Conservation (phyloP, 2,888 invertebrate species). For the Rapana venosa region DNA sequence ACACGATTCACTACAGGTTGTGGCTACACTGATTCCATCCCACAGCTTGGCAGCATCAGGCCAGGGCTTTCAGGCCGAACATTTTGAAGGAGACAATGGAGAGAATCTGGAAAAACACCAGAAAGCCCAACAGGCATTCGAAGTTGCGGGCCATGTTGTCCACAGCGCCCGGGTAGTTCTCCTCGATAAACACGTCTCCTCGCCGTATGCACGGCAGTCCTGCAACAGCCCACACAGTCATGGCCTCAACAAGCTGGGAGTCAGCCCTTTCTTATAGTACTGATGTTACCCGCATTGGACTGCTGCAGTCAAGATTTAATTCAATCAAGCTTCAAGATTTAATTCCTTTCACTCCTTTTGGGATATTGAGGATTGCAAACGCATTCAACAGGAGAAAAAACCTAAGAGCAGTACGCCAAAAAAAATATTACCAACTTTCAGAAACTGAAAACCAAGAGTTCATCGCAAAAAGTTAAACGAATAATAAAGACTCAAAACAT, state of each 20-base stretch:
- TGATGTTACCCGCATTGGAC: background rate
- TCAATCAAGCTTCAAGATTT: no score
- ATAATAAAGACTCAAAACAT: background rate
- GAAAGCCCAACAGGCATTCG: background rate
- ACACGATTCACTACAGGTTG: background rate
- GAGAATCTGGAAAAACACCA: conserved; percentile 1
- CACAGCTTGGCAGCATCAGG: background rate
- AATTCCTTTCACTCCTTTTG: background rate
- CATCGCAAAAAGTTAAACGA: background rate
- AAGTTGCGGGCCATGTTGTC: background rate
- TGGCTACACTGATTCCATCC: background rate
- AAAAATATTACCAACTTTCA: background rate
- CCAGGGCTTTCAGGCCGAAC: background rate
- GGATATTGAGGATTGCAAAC: background rate
- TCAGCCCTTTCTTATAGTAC: background rate
- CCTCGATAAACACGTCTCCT: background rate
- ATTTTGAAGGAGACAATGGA: background rate
- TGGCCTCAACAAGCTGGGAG: background rate
- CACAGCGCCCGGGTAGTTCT: background rate
- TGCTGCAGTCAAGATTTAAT: no score
- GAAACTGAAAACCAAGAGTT: background rate
- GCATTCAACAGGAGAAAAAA: background rate
- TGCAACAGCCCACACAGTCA: background rate
- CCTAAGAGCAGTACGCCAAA: no score
- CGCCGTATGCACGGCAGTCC: background rate